Conservation (phyloP, 35 echinoderm and acorn worm species). For the Ophioderma brevispina region DNA sequence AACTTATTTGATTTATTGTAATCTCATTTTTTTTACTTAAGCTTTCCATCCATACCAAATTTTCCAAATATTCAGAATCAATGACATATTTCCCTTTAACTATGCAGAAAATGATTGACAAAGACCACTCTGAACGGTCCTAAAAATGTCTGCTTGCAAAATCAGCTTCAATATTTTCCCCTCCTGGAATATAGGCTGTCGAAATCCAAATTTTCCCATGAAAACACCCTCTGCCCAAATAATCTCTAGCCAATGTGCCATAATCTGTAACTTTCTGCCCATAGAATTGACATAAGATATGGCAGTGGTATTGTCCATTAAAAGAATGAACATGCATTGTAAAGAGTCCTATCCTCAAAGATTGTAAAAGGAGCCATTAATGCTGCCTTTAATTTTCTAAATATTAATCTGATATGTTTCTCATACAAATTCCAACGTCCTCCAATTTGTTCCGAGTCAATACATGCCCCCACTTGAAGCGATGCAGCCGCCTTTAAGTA, state of each 20-base stretch:
- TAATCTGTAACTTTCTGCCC: background rate
- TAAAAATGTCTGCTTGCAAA: background rate
- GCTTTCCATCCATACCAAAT: no score
- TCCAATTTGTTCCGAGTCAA: background rate
- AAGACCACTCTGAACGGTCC: background rate
- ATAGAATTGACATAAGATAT: background rate
- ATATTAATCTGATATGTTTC: background rate
- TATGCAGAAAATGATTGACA: no score
- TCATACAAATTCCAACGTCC: background rate
- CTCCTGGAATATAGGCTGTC: background rate
- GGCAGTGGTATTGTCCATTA: background rate
- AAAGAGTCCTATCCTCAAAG: background rate
- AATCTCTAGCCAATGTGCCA: background rate
- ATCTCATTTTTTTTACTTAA: no score
- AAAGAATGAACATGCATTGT: background rate
- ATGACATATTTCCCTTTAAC: no score
- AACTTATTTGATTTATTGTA: no score
- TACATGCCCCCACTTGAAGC: conserved; percentile 4
- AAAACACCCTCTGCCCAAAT: background rate
- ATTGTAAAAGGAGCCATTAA: background rate
- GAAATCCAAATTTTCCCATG: background rate
- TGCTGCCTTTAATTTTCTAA: background rate
- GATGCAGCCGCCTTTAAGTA: conserved; percentile 61
- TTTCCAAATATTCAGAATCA: no score
- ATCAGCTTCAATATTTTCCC: background rate